phyloP scores from a whole-genome alignment of 2,113 vertebrate species.

The Hippocampus zosterae region DNA sequence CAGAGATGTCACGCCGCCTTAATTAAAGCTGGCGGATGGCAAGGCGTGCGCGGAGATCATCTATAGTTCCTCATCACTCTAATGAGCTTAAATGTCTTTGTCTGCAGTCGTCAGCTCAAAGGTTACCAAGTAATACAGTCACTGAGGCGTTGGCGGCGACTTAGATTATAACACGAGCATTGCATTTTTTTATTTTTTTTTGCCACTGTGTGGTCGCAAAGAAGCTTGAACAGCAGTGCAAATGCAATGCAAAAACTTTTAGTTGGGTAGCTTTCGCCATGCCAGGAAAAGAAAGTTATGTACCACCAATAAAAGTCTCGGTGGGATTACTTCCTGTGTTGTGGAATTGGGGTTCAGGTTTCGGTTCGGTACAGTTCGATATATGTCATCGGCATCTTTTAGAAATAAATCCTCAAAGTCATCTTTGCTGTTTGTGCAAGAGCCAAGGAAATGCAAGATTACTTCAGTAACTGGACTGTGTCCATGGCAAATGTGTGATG shows the following conservation, averaged over 20 bases:
- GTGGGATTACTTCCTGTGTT: background rate
- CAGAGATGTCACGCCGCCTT: constrained; percentile 61
- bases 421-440: background rate
- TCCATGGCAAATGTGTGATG: background rate
- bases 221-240: background rate
- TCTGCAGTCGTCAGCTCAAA: constrained; percentile 64
- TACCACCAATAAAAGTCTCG: background rate
- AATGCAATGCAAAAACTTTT: background rate
- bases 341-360: background rate
- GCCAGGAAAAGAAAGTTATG: background rate
- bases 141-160: constrained; percentile 30
- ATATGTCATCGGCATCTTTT: background rate
- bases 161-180: background rate
- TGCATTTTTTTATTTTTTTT: background rate
- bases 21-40: constrained; percentile 65
- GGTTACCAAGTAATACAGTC: constrained; percentile 42
- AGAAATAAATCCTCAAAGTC: background rate
- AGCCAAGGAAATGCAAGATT: background rate
- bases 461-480: background rate
- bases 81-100: constrained; percentile 68
- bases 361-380: background rate
- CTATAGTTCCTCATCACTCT: constrained; percentile 69
- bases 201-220: background rate
- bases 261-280: background rate
- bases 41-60: constrained; percentile 57